Evolutionary conservation across 1,140 invertebrate species (phyloP).

Genomic region (Calliphora vicina): DNA sequence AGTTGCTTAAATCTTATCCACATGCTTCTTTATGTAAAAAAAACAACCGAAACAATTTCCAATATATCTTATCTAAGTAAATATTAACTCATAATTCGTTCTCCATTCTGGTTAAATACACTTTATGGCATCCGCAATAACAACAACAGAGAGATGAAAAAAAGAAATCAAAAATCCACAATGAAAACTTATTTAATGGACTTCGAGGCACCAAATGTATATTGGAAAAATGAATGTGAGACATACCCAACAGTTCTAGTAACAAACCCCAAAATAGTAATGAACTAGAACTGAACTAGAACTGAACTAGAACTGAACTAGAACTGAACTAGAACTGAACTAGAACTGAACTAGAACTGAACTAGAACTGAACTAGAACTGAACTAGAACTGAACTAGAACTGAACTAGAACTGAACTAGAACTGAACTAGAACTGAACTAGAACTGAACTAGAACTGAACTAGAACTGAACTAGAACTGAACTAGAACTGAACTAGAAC

Average conservation of each 20-base stretch:
- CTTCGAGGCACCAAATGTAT: conserved; percentile 12
- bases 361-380: no score
- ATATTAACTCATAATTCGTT: conserved; percentile 29
- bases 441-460: no score
- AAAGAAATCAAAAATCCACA: not conserved
- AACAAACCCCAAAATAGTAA: not conserved
- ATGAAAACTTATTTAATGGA: conserved; percentile 4
- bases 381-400: not conserved
- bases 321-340: not conserved
- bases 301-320: not conserved
- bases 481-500: no score
- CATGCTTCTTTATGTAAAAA: no score
- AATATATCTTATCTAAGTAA: not conserved
- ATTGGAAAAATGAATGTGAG: not conserved
- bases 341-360: not conserved
- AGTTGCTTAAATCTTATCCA: no score
- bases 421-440: no score
- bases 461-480: no score
- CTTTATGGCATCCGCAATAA: not conserved
- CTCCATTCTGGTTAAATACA: not conserved
- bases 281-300: not conserved
- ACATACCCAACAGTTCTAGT: no score
- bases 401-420: no score
- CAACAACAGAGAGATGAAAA: not conserved
- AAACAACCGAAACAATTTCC: no score